These are phyloP conservation scores for Spodoptera picta DNA, from an alignment of 2,888 invertebrate genomes.

Conservation along the genomic window DNA sequence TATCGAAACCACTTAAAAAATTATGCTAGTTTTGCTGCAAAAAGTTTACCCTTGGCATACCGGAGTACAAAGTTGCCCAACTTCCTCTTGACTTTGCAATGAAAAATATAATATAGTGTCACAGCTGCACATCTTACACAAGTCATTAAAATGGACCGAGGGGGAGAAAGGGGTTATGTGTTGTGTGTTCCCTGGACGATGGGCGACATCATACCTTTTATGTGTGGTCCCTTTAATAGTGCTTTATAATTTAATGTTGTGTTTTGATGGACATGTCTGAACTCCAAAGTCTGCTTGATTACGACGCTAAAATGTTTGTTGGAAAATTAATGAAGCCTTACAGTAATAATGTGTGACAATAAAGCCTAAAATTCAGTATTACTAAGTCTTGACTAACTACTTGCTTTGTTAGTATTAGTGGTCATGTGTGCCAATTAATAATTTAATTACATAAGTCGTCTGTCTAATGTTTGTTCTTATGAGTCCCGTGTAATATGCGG, in stretches of 20 bases:
- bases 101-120: slow-evolving; percentile 45
- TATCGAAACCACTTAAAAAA: slow-evolving; percentile 11
- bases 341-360: no score
- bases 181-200: slow-evolving; percentile 36
- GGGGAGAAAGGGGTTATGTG: slow-evolving; percentile 43
- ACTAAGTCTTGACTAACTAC: no score
- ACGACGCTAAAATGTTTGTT: slow-evolving; percentile 18
- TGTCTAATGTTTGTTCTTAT: no score
- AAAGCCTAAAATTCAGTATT: no score
- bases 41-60: slow-evolving; percentile 14
- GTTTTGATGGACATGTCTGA: slow-evolving; percentile 31
- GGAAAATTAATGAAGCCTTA: slow-evolving; percentile 20
- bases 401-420: no score
- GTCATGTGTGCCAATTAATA: no score
- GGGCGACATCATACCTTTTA: slow-evolving; percentile 45
- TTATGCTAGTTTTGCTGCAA: slow-evolving; percentile 18
- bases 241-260: slow-evolving; percentile 40
- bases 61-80: slow-evolving; percentile 27
- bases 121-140: slow-evolving; percentile 46
- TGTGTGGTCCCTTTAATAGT: slow-evolving; percentile 40
- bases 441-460: no score
- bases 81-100: slow-evolving; percentile 31
- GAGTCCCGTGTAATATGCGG: no score
- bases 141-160: slow-evolving; percentile 49
- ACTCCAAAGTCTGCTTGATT: slow-evolving; percentile 27